Conservation (phyloP, 1,140 invertebrate species). For the Bombyx mandarina region DNA sequence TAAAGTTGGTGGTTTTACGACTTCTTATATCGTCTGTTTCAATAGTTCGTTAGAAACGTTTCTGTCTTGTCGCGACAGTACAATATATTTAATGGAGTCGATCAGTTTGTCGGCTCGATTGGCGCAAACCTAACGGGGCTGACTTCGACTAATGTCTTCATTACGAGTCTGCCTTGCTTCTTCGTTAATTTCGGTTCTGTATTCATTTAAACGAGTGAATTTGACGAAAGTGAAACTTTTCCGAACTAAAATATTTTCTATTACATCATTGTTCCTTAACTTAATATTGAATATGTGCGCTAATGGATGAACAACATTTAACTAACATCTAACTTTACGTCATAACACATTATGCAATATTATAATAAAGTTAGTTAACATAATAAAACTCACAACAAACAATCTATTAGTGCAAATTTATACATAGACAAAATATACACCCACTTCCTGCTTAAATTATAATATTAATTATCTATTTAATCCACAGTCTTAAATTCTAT, state of each 20-base stretch:
- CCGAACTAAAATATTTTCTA: background rate
- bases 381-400: no score
- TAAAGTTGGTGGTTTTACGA: constrained; percentile 4
- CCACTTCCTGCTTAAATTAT: no score
- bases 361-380: no score
- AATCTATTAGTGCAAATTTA: no score
- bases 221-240: background rate
- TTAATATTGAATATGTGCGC: no score
- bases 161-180: constrained; percentile 1
- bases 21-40: constrained; percentile 3
- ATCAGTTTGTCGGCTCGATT: constrained; percentile 6
- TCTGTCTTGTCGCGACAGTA: background rate
- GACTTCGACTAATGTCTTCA: constrained; percentile 14
- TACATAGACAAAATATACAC: no score
- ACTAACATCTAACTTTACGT: no score
- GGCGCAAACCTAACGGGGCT: constrained; percentile 3
- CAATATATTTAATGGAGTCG: constrained; percentile 4
- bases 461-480: background rate
- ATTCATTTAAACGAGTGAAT: background rate
- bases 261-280: background rate
- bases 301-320: no score
- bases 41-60: constrained; percentile 14
- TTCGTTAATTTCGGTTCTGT: constrained; percentile 7
- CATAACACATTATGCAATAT: no score
- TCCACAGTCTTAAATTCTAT: no score